Conservation (phyloP, 2,797 vertebrate species). For the Erethizon dorsatum region DNA sequence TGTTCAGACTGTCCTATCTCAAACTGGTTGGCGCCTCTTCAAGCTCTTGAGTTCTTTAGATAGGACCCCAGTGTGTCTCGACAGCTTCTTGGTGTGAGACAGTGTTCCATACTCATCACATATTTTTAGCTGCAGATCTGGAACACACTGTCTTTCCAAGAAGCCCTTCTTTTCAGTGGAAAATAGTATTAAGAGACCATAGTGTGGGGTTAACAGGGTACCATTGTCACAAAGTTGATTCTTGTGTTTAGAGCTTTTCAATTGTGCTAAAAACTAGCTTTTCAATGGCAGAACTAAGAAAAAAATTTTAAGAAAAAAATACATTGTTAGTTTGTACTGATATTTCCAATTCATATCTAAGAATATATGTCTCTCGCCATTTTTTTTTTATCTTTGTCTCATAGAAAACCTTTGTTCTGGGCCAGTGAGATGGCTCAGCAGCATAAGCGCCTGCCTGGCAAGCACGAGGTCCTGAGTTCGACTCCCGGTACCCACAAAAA, state of each 20-base stretch:
- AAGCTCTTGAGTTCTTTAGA: neutral
- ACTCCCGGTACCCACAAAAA: no score
- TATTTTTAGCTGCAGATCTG: neutral
- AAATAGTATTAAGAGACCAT: neutral
- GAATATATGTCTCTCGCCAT: neutral
- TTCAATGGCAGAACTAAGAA: neutral
- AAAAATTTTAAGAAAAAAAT: neutral
- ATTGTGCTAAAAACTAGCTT: neutral
- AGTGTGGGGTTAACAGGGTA: neutral
- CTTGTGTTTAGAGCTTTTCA: neutral
- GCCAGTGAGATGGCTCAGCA: no score
- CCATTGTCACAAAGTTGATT: neutral
- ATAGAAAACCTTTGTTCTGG: neutral
- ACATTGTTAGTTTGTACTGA: neutral
- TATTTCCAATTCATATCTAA: neutral
- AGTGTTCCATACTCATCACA: neutral
- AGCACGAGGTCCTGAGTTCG: no score
- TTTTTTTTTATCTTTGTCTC: slow-evolving; percentile 21
- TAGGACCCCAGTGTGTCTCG: neutral
- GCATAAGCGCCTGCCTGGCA: no score
- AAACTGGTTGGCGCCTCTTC: neutral
- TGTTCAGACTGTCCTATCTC: neutral
- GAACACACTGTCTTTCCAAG: neutral
- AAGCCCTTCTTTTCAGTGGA: neutral
- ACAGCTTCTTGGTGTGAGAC: neutral